phyloP scores from a whole-genome alignment of 2,888 invertebrate genomes.

The Pseudoips prasinana region DNA sequence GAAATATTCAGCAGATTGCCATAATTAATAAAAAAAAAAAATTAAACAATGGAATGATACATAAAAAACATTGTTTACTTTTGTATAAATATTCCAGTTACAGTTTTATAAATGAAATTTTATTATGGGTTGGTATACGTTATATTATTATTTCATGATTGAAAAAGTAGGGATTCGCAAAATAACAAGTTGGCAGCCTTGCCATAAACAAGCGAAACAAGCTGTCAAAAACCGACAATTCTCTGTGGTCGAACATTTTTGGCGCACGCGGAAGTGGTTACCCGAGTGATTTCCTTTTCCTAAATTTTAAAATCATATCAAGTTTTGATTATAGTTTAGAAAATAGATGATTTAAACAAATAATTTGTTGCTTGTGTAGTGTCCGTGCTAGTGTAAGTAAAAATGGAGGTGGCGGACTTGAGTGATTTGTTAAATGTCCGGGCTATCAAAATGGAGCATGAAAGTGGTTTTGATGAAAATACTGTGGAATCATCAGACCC shows the following conservation, averaged over 20 bases:
- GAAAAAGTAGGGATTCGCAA: no score
- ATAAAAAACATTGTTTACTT: no score
- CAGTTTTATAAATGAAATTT: no score
- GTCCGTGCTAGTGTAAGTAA: slow-evolving; percentile 11
- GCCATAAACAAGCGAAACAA: slow-evolving; percentile 5
- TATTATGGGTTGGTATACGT: no score
- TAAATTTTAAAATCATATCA: slow-evolving; percentile 55
- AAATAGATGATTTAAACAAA: slow-evolving; percentile 8
- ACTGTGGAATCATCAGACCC: slow-evolving; percentile 55
- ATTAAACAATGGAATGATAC: no score
- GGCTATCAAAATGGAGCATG: slow-evolving; percentile 72
- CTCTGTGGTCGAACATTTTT: slow-evolving; percentile 48
- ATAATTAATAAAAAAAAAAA: no score
- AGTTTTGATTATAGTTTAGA: slow-evolving; percentile 27
- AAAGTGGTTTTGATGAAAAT: slow-evolving; percentile 53
- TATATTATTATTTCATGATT: no score
- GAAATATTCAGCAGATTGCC: no score
- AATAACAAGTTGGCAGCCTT: neutral
- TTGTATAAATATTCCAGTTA: no score
- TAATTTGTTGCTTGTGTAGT: slow-evolving; percentile 1
- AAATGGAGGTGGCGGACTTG: slow-evolving; percentile 71
- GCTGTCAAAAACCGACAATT: slow-evolving; percentile 20
- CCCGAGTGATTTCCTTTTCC: slow-evolving; percentile 65
- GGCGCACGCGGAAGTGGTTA: slow-evolving; percentile 75
- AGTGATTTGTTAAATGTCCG: slow-evolving; percentile 67